phyloP scores from a whole-genome alignment of 2,888 invertebrate genomes.

The Philhelius pedissequus region DNA sequence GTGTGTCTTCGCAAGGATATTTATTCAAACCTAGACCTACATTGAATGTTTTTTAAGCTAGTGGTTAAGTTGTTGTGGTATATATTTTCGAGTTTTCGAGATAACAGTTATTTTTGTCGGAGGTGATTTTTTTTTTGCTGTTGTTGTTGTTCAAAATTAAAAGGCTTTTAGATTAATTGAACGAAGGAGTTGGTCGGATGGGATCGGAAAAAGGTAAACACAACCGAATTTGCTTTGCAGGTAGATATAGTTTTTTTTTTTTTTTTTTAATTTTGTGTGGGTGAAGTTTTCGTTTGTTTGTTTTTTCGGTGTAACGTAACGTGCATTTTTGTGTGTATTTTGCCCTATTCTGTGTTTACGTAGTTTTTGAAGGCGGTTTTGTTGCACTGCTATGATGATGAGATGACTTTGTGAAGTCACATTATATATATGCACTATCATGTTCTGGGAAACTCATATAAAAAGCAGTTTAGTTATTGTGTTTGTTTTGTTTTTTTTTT shows the following conservation, averaged over 20 bases:
- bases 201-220: background rate
- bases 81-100: background rate
- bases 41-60: slow-evolving; percentile 38
- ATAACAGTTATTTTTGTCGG: slow-evolving; percentile 23
- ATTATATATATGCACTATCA: background rate
- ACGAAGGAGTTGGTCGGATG: background rate
- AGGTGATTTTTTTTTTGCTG: slow-evolving; percentile 5
- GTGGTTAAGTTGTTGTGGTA: slow-evolving; percentile 48
- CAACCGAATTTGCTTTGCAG: slow-evolving; percentile 28
- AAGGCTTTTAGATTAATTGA: slow-evolving; percentile 75
- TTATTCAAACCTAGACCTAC: background rate
- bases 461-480: slow-evolving; percentile 16
- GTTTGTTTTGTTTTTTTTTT: background rate
- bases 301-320: background rate
- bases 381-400: background rate
- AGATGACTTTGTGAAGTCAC: slow-evolving; percentile 49
- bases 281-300: background rate
- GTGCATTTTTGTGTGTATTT: background rate
- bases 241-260: background rate
- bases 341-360: background rate
- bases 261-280: background rate
- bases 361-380: background rate
- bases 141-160: slow-evolving; percentile 58
- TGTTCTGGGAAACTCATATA: slow-evolving; percentile 38
- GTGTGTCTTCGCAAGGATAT: background rate